Base-by-base conservation (phyloP, 2,888 invertebrate genomes). In the Arrhopalites spinosus region DNA sequence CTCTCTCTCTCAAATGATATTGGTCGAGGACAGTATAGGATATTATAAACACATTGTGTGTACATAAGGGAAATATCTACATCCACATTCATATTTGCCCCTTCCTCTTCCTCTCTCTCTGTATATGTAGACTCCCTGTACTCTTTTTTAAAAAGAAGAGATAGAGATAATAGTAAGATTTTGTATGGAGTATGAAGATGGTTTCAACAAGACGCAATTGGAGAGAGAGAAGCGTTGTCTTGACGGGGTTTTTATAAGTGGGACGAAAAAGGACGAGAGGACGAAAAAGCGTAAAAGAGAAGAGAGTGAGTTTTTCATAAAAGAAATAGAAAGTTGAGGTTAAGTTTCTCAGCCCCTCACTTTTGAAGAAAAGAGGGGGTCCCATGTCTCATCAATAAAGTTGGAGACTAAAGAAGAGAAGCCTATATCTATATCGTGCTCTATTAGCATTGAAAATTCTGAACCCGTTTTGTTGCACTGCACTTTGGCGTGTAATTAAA, bases 401-500 rank as follows among this genome's bases (percentile, higher is more conserved):
- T n/a, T 1, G 56, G 36, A 47, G 67, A 47, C 25, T 47, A 7
- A n/a, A 23, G 53, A 5, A n/a, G 53, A 53, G n/a, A 53, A 53
- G 53, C 11, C 30, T 30, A 15, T 53, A 2, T 53, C n/a, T 53
- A 11, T 53, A 53, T 63, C 29, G 3, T 25, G 17, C 2, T 47
- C 69, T 50, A 53, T 29, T 73, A 53, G 27, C 64, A 53, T 67
- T 53, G 56, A 53, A 63, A 77, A 73, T 76, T 76, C 76, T 50
- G 53, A 63, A 73, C 69, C 43, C 70, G 70, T 77, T 76, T 47
- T 70, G 73, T 70, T 73, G 73, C 70, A 76, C 50, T 78, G 68
- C 63, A 73, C 64, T 72, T 72, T 63, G 47, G 47, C 70, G 50
- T 53, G 71, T 80, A 80, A 80, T 80, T 80, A 80, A 80, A 80